Conservation (phyloP, 2,797 vertebrate genomes). For the Pipistrellus kuhlii region DNA sequence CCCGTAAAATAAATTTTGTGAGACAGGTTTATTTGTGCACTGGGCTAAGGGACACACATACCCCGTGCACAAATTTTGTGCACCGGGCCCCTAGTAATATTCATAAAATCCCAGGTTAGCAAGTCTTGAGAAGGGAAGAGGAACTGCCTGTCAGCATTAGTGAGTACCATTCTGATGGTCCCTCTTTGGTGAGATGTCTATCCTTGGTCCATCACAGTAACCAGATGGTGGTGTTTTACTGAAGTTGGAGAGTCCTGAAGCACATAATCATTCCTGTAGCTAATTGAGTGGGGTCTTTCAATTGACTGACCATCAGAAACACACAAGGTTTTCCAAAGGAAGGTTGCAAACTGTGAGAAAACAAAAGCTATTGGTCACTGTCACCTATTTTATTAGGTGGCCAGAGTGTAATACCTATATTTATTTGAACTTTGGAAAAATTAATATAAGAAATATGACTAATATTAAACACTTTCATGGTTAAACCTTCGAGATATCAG, state of each 20-base stretch:
- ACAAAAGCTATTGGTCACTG: not conserved
- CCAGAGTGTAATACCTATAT: not conserved
- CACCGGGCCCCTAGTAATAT: not conserved
- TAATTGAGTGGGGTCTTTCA: not conserved
- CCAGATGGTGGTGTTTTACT: not conserved
- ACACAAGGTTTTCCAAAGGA: not conserved
- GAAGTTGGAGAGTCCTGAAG: too few relatives aligned
- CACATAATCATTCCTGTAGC: not conserved
- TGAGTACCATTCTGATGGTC: not conserved
- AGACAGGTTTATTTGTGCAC: too few relatives aligned
- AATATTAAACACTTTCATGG: not conserved
- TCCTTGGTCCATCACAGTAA: not conserved
- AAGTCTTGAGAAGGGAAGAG: not conserved
- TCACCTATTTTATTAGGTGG: not conserved
- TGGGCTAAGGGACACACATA: too few relatives aligned
- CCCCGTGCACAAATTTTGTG: too few relatives aligned
- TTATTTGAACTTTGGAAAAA: conserved; percentile 6
- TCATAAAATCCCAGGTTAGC: not conserved
- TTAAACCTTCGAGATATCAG: not conserved
- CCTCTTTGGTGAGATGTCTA: not conserved
- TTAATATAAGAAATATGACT: not conserved
- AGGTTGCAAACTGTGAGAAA: not conserved
- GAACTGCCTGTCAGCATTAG: not conserved
- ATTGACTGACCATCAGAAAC: not conserved
- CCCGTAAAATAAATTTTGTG: too few relatives aligned